These are phyloP conservation scores for Achatina immaculata DNA, from an alignment of 1,140 invertebrate genomes.

Conservation along the genomic window DNA sequence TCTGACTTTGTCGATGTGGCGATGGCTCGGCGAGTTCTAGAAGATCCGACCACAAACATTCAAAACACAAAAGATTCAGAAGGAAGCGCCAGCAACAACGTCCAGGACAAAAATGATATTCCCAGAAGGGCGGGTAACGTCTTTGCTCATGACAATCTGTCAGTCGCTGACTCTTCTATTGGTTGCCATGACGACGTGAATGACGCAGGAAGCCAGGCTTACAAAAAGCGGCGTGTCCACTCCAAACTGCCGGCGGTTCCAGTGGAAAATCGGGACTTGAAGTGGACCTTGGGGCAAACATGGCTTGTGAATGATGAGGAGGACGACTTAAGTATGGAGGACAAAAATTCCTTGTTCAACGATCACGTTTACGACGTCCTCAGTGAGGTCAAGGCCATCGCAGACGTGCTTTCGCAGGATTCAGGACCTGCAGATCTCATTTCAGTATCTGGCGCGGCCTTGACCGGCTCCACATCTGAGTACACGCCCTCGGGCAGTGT, in stretches of 20 bases:
- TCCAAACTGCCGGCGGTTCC: constrained; percentile 12
- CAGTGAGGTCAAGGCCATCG: constrained; percentile 9
- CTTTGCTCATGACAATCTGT: not conserved
- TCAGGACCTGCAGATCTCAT: not conserved
- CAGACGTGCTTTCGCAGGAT: not conserved
- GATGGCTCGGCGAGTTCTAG: too few species aligned
- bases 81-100: too few species aligned
- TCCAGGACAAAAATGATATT: not conserved
- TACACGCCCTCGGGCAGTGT: not conserved
- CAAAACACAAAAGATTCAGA: too few species aligned
- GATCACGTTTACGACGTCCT: constrained; percentile 37
- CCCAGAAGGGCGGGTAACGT: not conserved
- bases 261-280: not conserved
- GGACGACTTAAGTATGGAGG: constrained; percentile 6
- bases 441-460: not conserved
- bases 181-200: not conserved
- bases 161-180: not conserved
- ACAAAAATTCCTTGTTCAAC: not conserved
- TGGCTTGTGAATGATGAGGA: not conserved
- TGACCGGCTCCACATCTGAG: not conserved
- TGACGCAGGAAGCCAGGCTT: not conserved
- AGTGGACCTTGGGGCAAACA: not conserved
- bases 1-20: constrained; percentile 5
- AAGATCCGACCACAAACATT: too few species aligned
- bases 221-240: not conserved